Base-by-base conservation (phyloP, 2,888 invertebrate genomes). In the Oscheius sp. region DNA sequence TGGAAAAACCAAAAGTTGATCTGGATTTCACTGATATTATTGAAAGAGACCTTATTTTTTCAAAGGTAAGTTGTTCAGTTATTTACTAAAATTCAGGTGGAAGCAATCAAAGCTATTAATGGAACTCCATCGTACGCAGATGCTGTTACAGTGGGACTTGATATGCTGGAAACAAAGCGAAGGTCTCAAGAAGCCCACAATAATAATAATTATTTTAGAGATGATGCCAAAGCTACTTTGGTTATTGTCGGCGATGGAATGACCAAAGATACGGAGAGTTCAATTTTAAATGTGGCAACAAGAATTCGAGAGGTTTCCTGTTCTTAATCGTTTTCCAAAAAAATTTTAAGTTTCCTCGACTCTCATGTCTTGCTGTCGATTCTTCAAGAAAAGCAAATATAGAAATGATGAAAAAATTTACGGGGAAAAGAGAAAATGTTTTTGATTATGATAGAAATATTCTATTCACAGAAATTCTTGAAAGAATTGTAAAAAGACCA, bases 231-330 rank as follows among this genome's bases (percentile, higher is more conserved):
- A n/a, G 77, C 73, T 6, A 51, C 79, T 9, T 45, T 82, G 59
- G 62, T 81, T 20, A 61, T 81, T 47, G 72, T 82, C n/a, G 81
- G 81, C 14, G 75, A 75, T 54, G 81, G 82, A 32, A 12, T 26
- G 17, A 47, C 62, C n/a, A 47, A 47, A 9, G 62, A 62, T 49
- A n/a, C 67, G 54, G 14, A 62, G 41, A 14, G 33, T 3, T 57
- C 74, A 63, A 73, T 41, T 1, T 14, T 41, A 14, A 30, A 17
- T 8, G 38, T 51, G n/a, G 20, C 64, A 50, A 51, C 38, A 26
- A 26, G 51, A 33, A 51, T 51, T 24, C 36, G 64, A 64, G 51
- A 65, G 32, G 65, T 24, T 36, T 50, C 14, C 71, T 49, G 36
- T 17, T 22, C 24, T 9, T 36, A 36, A 36, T 9, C 17, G 24